Evolutionary conservation across 2,888 invertebrate genomes (phyloP).

Genomic region (Cheilosia variabilis): DNA sequence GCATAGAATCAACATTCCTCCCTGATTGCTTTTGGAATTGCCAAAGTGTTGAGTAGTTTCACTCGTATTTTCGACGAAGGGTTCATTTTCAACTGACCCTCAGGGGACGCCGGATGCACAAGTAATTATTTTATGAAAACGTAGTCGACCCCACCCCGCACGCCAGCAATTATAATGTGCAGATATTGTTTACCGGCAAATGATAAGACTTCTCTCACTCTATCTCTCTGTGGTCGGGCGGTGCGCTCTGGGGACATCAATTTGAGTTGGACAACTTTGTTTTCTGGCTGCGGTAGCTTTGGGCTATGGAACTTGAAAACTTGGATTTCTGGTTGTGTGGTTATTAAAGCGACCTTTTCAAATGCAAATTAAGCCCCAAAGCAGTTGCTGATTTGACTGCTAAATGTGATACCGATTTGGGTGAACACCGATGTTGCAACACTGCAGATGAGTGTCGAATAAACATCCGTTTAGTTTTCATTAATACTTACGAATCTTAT

Average conservation of each 20-base stretch:
- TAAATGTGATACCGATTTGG: background rate
- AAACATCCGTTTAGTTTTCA: background rate
- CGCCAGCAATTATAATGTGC: constrained; percentile 37
- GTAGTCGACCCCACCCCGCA: background rate
- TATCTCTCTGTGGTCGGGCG: background rate
- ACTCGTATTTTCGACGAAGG: constrained; percentile 21
- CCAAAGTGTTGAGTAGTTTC: constrained; percentile 28
- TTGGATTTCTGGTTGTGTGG: constrained; percentile 41
- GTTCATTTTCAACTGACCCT: constrained; percentile 38
- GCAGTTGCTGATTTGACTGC: constrained; percentile 4
- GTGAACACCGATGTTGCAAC: constrained; percentile 2
- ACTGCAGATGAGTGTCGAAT: background rate
- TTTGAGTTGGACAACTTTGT: constrained; percentile 62
- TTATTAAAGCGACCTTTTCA: constrained; percentile 62
- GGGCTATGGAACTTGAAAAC: constrained; percentile 42
- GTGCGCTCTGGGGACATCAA: constrained; percentile 44
- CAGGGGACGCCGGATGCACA: constrained; percentile 6
- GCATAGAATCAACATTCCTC: constrained; percentile 2
- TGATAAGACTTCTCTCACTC: constrained; percentile 41
- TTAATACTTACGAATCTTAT: too few relatives aligned
- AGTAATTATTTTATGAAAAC: constrained; percentile 62
- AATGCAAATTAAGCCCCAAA: constrained; percentile 52
- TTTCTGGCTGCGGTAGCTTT: constrained; percentile 11
- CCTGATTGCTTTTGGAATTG: constrained; percentile 57
- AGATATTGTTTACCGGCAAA: constrained; percentile 36